These are phyloP conservation scores for Brachionus angularis DNA, from an alignment of 1,140 invertebrate genomes.

Conservation along the genomic window DNA sequence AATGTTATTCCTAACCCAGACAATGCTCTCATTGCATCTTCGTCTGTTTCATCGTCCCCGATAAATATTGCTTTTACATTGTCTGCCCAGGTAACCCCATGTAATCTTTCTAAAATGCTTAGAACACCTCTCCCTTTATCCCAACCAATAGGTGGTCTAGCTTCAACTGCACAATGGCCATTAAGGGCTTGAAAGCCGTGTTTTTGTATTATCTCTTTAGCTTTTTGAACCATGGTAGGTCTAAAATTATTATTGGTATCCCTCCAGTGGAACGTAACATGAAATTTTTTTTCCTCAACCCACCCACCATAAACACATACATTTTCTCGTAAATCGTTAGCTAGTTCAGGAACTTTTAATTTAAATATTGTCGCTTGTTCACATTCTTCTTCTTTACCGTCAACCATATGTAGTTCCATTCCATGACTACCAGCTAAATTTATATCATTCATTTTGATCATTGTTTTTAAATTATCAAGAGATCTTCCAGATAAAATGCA, in stretches of 20 bases:
- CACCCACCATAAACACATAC: constrained; percentile 79
- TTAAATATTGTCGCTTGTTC: constrained; percentile 52
- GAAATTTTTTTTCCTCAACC: constrained; percentile 83
- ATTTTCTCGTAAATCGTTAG: constrained; percentile 76
- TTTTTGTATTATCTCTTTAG: constrained; percentile 20
- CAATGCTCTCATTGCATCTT: constrained; percentile 80
- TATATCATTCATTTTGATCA: constrained; percentile 8
- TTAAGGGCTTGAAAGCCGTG: constrained; percentile 20
- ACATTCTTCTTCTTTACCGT: constrained; percentile 76
- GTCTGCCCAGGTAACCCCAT: constrained; percentile 84
- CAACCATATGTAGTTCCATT: constrained; percentile 78
- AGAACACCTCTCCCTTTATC: constrained; percentile 83
- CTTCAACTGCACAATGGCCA: constrained; percentile 78
- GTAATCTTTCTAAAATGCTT: constrained; percentile 79
- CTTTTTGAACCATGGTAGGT: constrained; percentile 61
- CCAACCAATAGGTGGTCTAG: constrained; percentile 80
- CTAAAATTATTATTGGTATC: constrained; percentile 61
- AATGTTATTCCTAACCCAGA: constrained; percentile 77
- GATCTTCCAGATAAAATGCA: constrained; percentile 24
- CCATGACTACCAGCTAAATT: constrained; percentile 70
- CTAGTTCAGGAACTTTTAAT: constrained; percentile 68
- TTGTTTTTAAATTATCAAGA: constrained; percentile 32
- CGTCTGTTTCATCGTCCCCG: constrained; percentile 81
- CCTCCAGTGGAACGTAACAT: constrained; percentile 80
- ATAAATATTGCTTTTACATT: constrained; percentile 81